Percentiles rank a stretch among this genome's conserved stretches.
Conservation (phyloP, 2,888 invertebrate genomes). For the Drosophila testacea region DNA sequence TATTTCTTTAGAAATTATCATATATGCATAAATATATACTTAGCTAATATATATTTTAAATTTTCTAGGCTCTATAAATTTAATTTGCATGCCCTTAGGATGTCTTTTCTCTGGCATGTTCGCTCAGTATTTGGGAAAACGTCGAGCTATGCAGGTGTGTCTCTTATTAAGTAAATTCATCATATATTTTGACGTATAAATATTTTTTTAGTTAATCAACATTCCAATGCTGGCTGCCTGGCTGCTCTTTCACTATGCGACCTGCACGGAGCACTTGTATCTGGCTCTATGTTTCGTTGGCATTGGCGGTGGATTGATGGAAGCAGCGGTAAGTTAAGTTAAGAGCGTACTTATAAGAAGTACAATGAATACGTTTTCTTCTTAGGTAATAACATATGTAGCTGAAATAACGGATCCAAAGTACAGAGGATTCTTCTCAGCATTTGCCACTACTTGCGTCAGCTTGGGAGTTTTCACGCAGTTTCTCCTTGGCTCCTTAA, state of each 20-base stretch:
- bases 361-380: neutral
- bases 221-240: slow-evolving; percentile 22
- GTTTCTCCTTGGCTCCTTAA: slow-evolving; percentile 89
- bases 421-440: slow-evolving; percentile 88
- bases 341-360: neutral
- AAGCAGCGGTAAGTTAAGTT: slow-evolving; percentile 14
- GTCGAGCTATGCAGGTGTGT: slow-evolving; percentile 22
- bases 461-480: slow-evolving; percentile 91
- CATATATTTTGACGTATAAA: neutral
- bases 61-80: slow-evolving; percentile 18
- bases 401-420: slow-evolving; percentile 90
- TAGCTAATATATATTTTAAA: neutral
- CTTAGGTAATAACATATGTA: slow-evolving; percentile 26
- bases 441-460: slow-evolving; percentile 91
- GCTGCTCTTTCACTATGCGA: slow-evolving; percentile 23
- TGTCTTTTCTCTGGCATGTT: slow-evolving; percentile 28
- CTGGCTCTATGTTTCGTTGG: slow-evolving; percentile 86
- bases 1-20: neutral
- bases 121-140: slow-evolving; percentile 21
- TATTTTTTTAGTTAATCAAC: slow-evolving; percentile 8
- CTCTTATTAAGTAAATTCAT: neutral
- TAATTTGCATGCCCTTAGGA: slow-evolving; percentile 22
- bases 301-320: slow-evolving; percentile 85
- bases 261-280: slow-evolving; percentile 90
- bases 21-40: neutral